These are phyloP conservation scores for Esperia sulphurella DNA, from an alignment of 2,888 invertebrate genomes.

Conservation along the genomic window DNA sequence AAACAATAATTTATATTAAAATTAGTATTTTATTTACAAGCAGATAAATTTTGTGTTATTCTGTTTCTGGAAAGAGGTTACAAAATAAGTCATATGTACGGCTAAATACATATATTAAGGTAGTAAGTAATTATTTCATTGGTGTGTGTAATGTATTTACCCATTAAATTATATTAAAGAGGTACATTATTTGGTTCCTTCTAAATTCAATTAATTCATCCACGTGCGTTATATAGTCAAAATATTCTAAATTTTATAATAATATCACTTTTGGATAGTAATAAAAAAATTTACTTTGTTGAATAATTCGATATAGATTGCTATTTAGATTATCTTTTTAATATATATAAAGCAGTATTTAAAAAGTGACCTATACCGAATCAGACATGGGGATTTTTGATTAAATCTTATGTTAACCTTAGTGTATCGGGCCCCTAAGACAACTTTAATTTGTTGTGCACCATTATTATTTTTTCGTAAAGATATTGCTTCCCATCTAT, in stretches of 20 bases:
- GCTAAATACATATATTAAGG: background rate
- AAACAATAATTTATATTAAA: slow-evolving; percentile 7
- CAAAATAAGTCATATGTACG: background rate
- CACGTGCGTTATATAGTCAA: slow-evolving; percentile 28
- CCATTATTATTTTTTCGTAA: slow-evolving; percentile 5
- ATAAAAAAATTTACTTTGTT: background rate
- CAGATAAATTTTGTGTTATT: background rate
- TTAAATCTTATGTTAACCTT: background rate
- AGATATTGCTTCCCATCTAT: slow-evolving; percentile 9
- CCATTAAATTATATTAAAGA: slow-evolving; percentile 21
- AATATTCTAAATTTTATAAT: slow-evolving; percentile 40
- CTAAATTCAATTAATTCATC: slow-evolving; percentile 39
- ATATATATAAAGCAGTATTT: background rate
- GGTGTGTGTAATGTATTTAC: too few species aligned
- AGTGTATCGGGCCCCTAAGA: slow-evolving; percentile 4
- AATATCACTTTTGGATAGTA: slow-evolving; percentile 55
- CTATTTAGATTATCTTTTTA: background rate
- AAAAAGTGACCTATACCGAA: background rate
- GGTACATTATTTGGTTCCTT: slow-evolving; percentile 50
- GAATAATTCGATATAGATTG: background rate
- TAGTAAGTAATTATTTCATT: background rate
- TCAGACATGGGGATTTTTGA: background rate
- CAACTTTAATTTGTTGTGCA: slow-evolving; percentile 9
- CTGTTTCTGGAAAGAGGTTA: background rate
- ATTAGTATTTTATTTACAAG: slow-evolving; percentile 9